Percentiles rank a stretch among this genome's conserved stretches.
Conservation (phyloP, 2,797 vertebrate genomes). For the Pampus argenteus region DNA sequence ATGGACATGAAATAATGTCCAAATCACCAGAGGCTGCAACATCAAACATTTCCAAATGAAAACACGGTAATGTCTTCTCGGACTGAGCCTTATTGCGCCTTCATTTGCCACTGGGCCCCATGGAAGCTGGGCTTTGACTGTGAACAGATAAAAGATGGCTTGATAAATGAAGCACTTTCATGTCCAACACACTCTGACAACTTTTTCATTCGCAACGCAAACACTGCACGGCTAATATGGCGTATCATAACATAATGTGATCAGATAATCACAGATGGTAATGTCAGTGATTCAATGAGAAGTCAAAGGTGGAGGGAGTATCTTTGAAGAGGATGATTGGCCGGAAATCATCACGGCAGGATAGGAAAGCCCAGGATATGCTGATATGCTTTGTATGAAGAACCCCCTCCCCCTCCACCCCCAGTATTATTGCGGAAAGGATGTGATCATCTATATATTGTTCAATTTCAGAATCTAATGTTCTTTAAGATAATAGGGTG, state of each 20-base stretch:
- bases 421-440: conserved; percentile 20
- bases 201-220: conserved; percentile 67
- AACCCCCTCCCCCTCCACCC: not conserved
- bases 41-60: conserved; percentile 81
- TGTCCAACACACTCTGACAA: conserved; percentile 70
- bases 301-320: conserved; percentile 56
- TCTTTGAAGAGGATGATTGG: conserved; percentile 62
- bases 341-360: conserved; percentile 50
- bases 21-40: conserved; percentile 79
- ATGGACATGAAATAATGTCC: conserved; percentile 86
- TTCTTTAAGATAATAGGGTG: conserved; percentile 80
- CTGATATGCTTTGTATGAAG: conserved; percentile 38
- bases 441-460: conserved; percentile 68
- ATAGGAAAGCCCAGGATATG: conserved; percentile 45
- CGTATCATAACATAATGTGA: conserved; percentile 56
- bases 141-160: conserved; percentile 70
- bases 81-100: conserved; percentile 70
- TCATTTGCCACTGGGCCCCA: conserved; percentile 73
- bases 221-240: conserved; percentile 56
- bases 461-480: conserved; percentile 76
- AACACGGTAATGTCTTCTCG: conserved; percentile 76
- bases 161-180: conserved; percentile 78
- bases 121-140: conserved; percentile 64
- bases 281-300: conserved; percentile 48
- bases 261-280: conserved; percentile 59